Conservation (phyloP, 2,797 vertebrate genomes). For the Micrastur ruficollis region DNA sequence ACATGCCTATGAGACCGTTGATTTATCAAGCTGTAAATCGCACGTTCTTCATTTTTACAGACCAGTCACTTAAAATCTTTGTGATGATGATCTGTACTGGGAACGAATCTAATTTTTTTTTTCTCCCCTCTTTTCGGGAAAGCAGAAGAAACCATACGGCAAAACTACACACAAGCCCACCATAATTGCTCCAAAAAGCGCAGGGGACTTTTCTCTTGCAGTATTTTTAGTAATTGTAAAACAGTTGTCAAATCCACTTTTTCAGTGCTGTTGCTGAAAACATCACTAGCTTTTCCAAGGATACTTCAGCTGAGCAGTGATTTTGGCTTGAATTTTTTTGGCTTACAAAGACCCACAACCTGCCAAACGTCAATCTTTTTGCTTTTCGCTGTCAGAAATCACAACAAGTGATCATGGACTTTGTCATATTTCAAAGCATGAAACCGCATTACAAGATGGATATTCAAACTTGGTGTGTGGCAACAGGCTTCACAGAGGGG, state of each 20-base stretch:
- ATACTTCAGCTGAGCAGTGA: not conserved
- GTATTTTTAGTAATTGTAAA: not conserved
- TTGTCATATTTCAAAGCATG: not conserved
- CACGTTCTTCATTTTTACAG: not conserved
- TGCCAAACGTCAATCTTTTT: not conserved
- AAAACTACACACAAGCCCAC: not conserved
- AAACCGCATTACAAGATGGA: not conserved
- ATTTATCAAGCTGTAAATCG: not conserved
- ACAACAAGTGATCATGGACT: not conserved
- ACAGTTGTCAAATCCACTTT: not conserved
- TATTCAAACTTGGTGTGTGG: not conserved
- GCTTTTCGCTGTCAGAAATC: not conserved
- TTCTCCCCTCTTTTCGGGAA: not conserved
- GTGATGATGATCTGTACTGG: not conserved
- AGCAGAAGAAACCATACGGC: constrained; percentile 11
- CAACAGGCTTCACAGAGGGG: not conserved
- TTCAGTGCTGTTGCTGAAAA: not conserved
- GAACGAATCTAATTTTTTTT: not conserved
- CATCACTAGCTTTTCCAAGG: not conserved
- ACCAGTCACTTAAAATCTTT: not conserved
- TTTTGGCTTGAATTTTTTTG: not conserved
- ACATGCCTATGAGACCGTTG: not conserved
- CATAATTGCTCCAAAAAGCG: not conserved
- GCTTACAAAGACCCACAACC: not conserved
- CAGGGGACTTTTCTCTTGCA: not conserved